Conservation (phyloP, 2,888 invertebrate species). For the Marronus borbonicus region DNA sequence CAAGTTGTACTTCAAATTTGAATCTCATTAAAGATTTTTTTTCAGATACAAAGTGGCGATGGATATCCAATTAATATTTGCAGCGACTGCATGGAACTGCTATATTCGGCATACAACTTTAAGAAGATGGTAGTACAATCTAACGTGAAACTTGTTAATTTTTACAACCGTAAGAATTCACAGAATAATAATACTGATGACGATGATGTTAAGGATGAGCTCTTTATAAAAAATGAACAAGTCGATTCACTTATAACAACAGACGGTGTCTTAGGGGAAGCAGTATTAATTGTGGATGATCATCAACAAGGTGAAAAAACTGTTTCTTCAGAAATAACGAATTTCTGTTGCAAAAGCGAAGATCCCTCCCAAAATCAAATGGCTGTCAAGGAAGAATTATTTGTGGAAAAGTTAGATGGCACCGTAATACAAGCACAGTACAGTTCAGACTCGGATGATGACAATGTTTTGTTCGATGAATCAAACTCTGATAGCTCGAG, state of each 20-base stretch:
- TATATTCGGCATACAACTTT: conserved; percentile 8
- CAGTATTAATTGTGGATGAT: too few species aligned
- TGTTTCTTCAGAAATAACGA: neutral
- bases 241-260: too few species aligned
- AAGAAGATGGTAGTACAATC: neutral
- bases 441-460: neutral
- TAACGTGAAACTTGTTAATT: neutral
- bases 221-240: too few species aligned
- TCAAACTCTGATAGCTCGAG: neutral
- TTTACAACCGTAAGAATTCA: too few species aligned
- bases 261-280: too few species aligned
- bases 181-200: too few species aligned
- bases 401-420: neutral
- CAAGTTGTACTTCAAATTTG: neutral
- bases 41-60: conserved; percentile 20
- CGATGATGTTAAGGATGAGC: too few species aligned
- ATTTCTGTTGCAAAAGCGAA: conserved; percentile 3
- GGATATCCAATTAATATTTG: conserved; percentile 10
- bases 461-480: neutral
- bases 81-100: neutral
- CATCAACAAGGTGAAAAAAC: neutral
- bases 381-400: neutral
- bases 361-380: neutral
- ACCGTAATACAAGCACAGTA: neutral
- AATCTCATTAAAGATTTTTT: neutral